Evolutionary conservation across 1,140 invertebrate species (phyloP).

Genomic region (Anastrepha obliqua): DNA sequence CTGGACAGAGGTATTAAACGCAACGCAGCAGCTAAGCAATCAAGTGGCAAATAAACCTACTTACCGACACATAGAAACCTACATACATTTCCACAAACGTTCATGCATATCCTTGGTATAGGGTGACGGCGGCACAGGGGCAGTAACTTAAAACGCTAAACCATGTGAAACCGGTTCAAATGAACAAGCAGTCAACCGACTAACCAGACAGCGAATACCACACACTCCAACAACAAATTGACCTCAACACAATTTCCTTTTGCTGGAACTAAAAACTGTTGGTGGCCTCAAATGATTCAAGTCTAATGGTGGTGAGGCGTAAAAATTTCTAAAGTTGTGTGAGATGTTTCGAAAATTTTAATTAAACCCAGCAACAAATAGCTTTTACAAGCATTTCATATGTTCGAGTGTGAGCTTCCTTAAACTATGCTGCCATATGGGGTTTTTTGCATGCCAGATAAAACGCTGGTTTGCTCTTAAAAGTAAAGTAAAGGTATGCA

Average conservation of each 20-base stretch:
- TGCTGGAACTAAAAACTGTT: background rate
- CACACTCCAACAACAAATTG: background rate
- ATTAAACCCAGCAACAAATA: slow-evolving; percentile 20
- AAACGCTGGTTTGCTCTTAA: too few relatives aligned
- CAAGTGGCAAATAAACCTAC: slow-evolving; percentile 49
- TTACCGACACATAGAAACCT: slow-evolving; percentile 9
- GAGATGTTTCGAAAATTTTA: slow-evolving; percentile 49
- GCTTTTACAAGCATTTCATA: background rate
- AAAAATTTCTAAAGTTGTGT: background rate
- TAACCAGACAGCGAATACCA: background rate
- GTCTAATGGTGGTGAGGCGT: background rate
- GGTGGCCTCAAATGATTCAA: background rate
- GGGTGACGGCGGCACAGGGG: background rate
- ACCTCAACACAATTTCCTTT: background rate
- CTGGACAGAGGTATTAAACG: background rate
- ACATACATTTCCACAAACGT: background rate
- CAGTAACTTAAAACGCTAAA: background rate
- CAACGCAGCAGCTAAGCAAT: slow-evolving; percentile 28
- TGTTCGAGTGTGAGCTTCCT: background rate
- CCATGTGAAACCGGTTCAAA: background rate
- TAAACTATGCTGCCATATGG: too few relatives aligned
- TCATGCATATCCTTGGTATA: background rate
- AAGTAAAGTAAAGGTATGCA: too few relatives aligned
- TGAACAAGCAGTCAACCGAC: background rate
- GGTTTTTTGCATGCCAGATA: too few relatives aligned